Base-by-base conservation (phyloP, 2,888 invertebrate genomes). In the Rhopalosiphum nymphaeae region DNA sequence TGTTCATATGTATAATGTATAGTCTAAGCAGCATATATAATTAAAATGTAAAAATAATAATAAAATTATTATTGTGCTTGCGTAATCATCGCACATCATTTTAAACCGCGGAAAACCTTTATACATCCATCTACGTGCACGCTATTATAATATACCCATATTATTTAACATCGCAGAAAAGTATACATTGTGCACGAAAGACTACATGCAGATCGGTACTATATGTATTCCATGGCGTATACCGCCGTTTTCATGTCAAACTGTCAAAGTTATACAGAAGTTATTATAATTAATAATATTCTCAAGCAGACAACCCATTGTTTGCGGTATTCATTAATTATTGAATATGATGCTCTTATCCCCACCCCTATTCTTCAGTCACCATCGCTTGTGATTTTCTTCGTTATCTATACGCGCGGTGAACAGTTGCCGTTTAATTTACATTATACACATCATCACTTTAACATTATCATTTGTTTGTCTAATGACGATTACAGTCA, bases 281-380 rank as follows among this genome's bases (percentile, higher is more conserved):
- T 78, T 78, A 78, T 78, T 78, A 78, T 78, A 36, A 78, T 78
- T 78, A 78, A 78, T 78, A 78, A 36, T 78, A 78, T 78, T 78
- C 78, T 78, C 78, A 78, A 36, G 36, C 2, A n/a, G 36, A 36
- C 78, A 78, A 21, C 21, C 36, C 36, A 78, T 78, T 36, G 21
- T 78, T 36, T 78, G 78, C 36, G 78, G 78, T 78, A 78, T 78
- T 36, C 78, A 36, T 78, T 78, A 78, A 21, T 78, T 78, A 36
- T 78, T 78, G 36, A 78, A 78, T 78, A 36, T 36, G 9, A 78
- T 36, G 36, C 78, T 7, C 26, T 78, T 36, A 21, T 36, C 21
- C 78, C 21, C 21, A 21, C 36, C 21, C 36, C 36, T 78, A 9
- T 36, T 78, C 21, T 9, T 16, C 21, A 36, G 9, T 36, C 9